phyloP scores from a whole-genome alignment of 2,888 invertebrate species.

The Axea sp. region DNA sequence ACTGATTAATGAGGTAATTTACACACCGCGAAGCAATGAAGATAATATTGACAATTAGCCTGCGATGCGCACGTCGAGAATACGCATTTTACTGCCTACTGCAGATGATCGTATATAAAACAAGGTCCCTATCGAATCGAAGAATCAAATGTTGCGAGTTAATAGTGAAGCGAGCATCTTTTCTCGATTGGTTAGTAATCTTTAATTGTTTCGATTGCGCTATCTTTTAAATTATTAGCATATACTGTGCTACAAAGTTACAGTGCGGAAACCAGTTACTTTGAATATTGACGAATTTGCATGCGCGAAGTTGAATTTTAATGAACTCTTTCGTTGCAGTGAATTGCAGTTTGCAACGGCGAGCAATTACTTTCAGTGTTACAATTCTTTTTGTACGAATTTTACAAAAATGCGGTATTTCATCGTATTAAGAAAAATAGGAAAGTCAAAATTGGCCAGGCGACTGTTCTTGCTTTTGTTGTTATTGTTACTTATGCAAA shows the following conservation, averaged over 20 bases:
- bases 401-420: too few relatives aligned
- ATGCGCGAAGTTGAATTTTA: background rate
- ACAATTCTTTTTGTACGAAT: too few relatives aligned
- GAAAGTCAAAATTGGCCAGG: too few relatives aligned
- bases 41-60: conserved; percentile 36
- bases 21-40: conserved; percentile 28
- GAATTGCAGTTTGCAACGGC: background rate
- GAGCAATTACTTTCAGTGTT: too few relatives aligned
- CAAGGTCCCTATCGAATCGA: conserved; percentile 59
- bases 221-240: too few relatives aligned
- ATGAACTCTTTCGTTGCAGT: background rate
- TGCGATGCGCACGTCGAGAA: conserved; percentile 32
- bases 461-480: too few relatives aligned
- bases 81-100: conserved; percentile 50
- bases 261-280: background rate
- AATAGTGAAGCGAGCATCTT: conserved; percentile 56
- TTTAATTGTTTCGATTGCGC: conserved; percentile 25
- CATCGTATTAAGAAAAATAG: too few relatives aligned
- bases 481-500: too few relatives aligned
- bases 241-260: background rate
- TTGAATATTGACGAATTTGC: conserved; percentile 1
- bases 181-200: conserved; percentile 42
- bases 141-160: conserved; percentile 58
- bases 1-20: conserved; percentile 31
- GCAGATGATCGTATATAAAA: conserved; percentile 58